Evolutionary conservation across 2,888 invertebrate genomes (phyloP).

Genomic region (Zygogramma bicolorata): DNA sequence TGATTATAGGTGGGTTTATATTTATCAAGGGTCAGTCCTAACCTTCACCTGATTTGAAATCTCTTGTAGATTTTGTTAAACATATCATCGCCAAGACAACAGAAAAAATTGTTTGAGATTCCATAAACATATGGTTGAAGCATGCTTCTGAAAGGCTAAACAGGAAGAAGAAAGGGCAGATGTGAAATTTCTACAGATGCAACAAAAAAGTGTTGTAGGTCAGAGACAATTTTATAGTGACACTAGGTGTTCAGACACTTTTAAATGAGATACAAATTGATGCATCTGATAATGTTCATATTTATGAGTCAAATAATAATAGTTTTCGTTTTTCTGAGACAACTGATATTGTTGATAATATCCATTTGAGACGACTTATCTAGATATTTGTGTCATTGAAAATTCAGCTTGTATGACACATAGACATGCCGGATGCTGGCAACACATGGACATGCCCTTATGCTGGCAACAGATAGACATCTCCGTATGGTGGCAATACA

Average conservation of each 20-base stretch:
- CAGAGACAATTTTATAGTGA: constrained; percentile 7
- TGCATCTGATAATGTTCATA: constrained; percentile 3
- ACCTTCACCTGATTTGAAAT: neutral
- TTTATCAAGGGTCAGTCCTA: neutral
- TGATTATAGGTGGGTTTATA: constrained; percentile 8
- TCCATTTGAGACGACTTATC: no score
- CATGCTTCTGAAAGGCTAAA: neutral
- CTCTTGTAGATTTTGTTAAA: constrained; percentile 3
- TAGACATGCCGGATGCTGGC: no score
- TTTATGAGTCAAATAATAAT: neutral
- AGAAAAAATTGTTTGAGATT: neutral
- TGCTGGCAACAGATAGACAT: no score
- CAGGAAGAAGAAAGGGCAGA: neutral
- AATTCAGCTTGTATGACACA: no score
- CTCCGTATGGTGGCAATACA: no score
- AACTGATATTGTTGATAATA: neutral
- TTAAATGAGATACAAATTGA: neutral
- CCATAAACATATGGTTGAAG: constrained; percentile 4
- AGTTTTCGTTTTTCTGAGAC: neutral
- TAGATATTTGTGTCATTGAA: no score
- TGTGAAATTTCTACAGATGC: neutral
- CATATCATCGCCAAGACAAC: neutral
- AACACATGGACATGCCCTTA: no score
- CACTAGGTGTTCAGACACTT: neutral
- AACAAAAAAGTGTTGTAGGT: constrained; percentile 6